Percentiles rank a stretch among this genome's conserved stretches.
These are phyloP conservation scores for Callosobruchus maculatus DNA, from an alignment of 2,888 invertebrate genomes.

Conservation along the genomic window DNA sequence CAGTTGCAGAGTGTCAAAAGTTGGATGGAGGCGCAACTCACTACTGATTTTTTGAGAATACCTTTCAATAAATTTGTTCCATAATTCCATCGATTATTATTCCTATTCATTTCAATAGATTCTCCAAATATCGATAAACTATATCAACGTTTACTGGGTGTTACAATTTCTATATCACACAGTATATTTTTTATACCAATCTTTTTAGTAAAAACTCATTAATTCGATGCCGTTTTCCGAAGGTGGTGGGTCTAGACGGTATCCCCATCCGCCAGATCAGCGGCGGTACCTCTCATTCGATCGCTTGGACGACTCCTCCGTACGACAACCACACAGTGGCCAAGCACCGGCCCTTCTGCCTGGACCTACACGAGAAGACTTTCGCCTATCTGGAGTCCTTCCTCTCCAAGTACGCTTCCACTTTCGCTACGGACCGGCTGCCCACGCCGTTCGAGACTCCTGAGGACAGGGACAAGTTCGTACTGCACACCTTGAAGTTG, in stretches of 20 bases:
- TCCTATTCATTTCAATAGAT: too few species aligned
- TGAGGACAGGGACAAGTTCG: slow-evolving; percentile 56
- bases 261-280: slow-evolving; percentile 58
- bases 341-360: slow-evolving; percentile 59
- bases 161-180: too few species aligned
- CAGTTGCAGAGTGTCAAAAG: too few species aligned
- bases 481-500: slow-evolving; percentile 55
- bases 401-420: slow-evolving; percentile 56
- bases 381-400: slow-evolving; percentile 55
- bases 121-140: too few species aligned
- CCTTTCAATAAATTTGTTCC: too few species aligned
- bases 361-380: slow-evolving; percentile 60
- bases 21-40: too few species aligned
- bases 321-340: slow-evolving; percentile 52
- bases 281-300: slow-evolving; percentile 61
- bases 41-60: too few species aligned
- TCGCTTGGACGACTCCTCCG: slow-evolving; percentile 58
- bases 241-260: slow-evolving; percentile 53
- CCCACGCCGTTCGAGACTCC: slow-evolving; percentile 51
- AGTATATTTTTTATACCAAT: too few species aligned
- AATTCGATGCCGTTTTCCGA: too few species aligned
- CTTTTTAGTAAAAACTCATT: too few species aligned
- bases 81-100: too few species aligned
- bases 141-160: too few species aligned
- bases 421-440: slow-evolving; percentile 47